Base-by-base conservation (phyloP, 2,888 invertebrate genomes). In the Mythimna vitellina region DNA sequence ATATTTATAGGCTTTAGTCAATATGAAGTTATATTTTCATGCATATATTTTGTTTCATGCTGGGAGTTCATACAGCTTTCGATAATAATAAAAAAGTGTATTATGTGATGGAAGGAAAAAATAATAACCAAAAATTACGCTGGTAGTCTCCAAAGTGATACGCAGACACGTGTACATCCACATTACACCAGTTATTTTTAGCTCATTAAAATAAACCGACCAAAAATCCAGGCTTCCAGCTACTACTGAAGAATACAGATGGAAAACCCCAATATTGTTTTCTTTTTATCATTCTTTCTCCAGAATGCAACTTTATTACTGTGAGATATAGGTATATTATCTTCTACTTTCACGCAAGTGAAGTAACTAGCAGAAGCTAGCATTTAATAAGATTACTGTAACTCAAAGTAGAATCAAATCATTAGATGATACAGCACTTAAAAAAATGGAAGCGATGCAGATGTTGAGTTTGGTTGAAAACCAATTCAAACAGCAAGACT, bases 1-100 rank as follows among this genome's bases (percentile, higher is more conserved):
- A 79, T 79, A 79, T 79, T 73, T 79, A 73, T 62, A 65, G 56
- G 73, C 22, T 42, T 10, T 25, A 62, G 51, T 62, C 42, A 29
- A n/a, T 53, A 49, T 38, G 22, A 32, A 49, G 35, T 54, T 54
- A 51, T 64, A 65, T 51, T 78, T 66, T 10, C 25, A 63, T 51
- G 32, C 42, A 62, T 78, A 57, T 67, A 53, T 58, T 46, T 73
- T 58, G 35, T 12, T 8, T 22, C 14, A 8, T 57, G 38, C 17
- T 17, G 46, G 46, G 46, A 6, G 17, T 46, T 46, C 17, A 42
- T 14, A 12, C 10, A 42, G 42, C 14, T 14, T 46, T 46, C 17
- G 6, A 46, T 46, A 46, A 46, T 7, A 46, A 46, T 46, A 54
- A 22, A 25, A 54, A 25, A 54, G 25, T 14, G 0, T 22, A n/a